Base-by-base conservation (phyloP, 1,140 invertebrate species). In the Ostrea denselamellosa region DNA sequence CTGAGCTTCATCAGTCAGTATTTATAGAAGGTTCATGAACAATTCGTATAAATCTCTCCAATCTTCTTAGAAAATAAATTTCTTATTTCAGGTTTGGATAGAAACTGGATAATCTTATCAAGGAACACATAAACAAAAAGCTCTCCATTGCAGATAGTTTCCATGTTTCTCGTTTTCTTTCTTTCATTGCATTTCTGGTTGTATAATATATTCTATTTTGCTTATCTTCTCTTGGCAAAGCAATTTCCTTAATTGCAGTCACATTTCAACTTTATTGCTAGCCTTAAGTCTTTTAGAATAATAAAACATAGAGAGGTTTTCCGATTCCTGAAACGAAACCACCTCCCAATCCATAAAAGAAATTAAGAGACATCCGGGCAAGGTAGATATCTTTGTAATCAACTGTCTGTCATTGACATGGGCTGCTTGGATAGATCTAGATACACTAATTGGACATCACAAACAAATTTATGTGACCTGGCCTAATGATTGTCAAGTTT, bases 51-150 rank as follows among this genome's bases (percentile, higher is more conserved):
- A 77, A 77, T 77, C 68, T 77, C 28, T 77, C 68, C 68, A 77
- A 34, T 77, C 68, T 77, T 77, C 68, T 77, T 77, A 77, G 68
- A 77, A 34, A 77, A 77, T 77, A 77, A 77, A 77, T 77, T 28
- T 77, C 68, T 77, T 77, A 77, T 77, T 77, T 77, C 68, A 77
- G 68, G 68, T 77, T 77, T 77, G 68, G 68, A 77, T 77, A 77
- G 68, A 77, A 77, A 77, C 68, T 77, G 68, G 68, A 77, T 77
- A 77, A 77, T 77, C 68, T 77, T 77, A 77, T 77, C 68, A 77
- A 34, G 28, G 28, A 77, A 77, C 25, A 34, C 68, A 77, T 77
- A 77, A 77, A 77, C 68, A 77, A 77, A 77, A 77, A 77, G 25
- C 68, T 8, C 25, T 77, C 68, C 68, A 77, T 77, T 77, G 68